phyloP scores from a whole-genome alignment of 2,888 invertebrate species.

The Gerris lacustris region DNA sequence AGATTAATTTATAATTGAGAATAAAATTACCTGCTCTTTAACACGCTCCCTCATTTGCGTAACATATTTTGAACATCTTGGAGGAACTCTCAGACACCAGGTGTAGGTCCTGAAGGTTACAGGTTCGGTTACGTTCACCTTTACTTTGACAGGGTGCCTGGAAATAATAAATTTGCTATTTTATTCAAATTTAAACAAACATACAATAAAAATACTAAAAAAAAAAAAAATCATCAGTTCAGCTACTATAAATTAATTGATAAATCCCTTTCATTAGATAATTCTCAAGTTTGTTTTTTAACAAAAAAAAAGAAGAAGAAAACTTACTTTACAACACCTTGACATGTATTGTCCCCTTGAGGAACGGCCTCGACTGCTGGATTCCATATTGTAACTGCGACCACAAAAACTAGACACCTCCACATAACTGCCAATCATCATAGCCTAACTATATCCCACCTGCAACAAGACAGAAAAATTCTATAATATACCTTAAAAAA shows the following conservation, averaged over 20 bases:
- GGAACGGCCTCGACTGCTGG: conserved; percentile 19
- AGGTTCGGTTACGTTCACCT: conserved; percentile 28
- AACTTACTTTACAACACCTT: conserved; percentile 24
- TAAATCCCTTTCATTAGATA: no score
- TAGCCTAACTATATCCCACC: neutral
- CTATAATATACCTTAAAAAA: no score
- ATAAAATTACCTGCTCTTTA: conserved; percentile 26
- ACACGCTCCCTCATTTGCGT: conserved; percentile 28
- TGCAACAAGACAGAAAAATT: neutral
- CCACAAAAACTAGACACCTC: conserved; percentile 3
- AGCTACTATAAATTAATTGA: no score
- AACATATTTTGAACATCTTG: conserved; percentile 31
- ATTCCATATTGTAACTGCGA: conserved; percentile 8
- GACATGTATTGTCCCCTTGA: conserved; percentile 24
- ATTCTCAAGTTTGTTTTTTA: no score
- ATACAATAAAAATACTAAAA: no score
- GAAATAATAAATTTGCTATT: conserved; percentile 10
- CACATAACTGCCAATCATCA: neutral
- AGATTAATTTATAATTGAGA: no score
- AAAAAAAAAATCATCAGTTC: no score
- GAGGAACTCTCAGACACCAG: conserved; percentile 31
- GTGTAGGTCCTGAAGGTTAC: conserved; percentile 29
- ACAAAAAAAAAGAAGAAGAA: no score
- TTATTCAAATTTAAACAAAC: neutral
- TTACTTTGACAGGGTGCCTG: conserved; percentile 26